Base-by-base conservation (phyloP, 2,113 vertebrate species). In the Terrapene triunguis region DNA sequence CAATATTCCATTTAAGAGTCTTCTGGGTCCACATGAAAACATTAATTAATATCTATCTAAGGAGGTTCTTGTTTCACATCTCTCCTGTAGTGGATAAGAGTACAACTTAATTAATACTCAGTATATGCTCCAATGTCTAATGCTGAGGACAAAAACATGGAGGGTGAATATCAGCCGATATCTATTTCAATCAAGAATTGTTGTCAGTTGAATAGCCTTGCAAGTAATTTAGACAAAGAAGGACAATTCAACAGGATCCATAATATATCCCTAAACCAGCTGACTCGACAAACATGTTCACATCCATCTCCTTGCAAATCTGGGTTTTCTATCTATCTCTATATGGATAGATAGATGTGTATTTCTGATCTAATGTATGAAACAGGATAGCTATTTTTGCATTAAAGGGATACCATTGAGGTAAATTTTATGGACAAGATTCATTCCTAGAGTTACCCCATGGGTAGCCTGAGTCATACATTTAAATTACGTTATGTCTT, bases 61-160 rank as follows among this genome's bases (percentile, higher is more conserved):
- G 96, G 96, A 96, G 5, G 0, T 55, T 89, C 89, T 95, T 92
- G 88, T 92, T 14, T 48, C 80, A 35, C 5, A 3, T 96, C 90
- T 96, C 90, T 94, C 92, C 57, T 72, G 19, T 21, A 65, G 57
- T 87, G 90, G 94, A 96, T 93, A 92, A 93, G 96, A 81, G 89
- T 91, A 88, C 85, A 95, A 92, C 97, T 97, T 97, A 97, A 97
- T 97, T 97, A 97, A 94, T 92, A 85, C 93, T 94, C 96, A 93
- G 57, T 91, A 91, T 38, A 94, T 89, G 94, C 93, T 96, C 95
- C 95, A 91, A 96, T 96, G 93, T 95, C 94, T 86, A 95, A 29
- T 4, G 54, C 88, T 94, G 76, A 89, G 93, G 87, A 95, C 82
- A 93, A 87, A 90, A 97, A 92, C 65, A 96, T 38, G 47, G 93